Percentiles rank a stretch among this genome's conserved stretches.
These are phyloP conservation scores for Dermochelys coriacea DNA, from an alignment of 2,797 vertebrate species.

Conservation along the genomic window DNA sequence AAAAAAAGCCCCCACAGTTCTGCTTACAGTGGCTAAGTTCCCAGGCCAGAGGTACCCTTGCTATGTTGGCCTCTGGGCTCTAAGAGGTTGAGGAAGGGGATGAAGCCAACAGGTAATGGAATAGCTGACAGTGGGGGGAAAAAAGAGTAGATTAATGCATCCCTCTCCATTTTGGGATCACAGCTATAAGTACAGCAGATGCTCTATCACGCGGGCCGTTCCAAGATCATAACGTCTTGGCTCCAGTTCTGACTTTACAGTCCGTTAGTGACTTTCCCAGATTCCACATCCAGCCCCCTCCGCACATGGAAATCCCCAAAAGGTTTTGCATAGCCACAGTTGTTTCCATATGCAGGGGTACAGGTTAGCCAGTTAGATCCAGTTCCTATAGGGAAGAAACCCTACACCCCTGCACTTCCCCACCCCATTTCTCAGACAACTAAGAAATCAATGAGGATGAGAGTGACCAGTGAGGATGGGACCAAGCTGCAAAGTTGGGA, in stretches of 20 bases:
- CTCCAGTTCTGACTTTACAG: slow-evolving; percentile 14
- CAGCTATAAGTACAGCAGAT: not conserved
- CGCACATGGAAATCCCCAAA: not conserved
- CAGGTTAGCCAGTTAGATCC: not conserved
- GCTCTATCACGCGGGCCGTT: slow-evolving; percentile 7
- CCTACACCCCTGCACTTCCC: not conserved
- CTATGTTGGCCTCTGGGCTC: not conserved
- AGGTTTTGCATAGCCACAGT: not conserved
- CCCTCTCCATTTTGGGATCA: slow-evolving; percentile 23
- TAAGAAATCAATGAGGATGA: not conserved
- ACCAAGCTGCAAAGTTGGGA: not conserved
- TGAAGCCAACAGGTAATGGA: not conserved
- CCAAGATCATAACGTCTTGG: slow-evolving; percentile 6
- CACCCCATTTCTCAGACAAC: not conserved
- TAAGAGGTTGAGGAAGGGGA: not conserved
- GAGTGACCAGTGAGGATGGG: not conserved
- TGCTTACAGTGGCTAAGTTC: not conserved
- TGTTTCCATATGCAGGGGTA: not conserved
- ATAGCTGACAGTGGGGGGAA: not conserved
- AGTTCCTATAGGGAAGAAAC: not conserved
- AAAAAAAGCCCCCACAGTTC: not conserved
- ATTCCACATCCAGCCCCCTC: not conserved
- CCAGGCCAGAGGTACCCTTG: not conserved
- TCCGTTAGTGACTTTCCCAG: slow-evolving; percentile 25
- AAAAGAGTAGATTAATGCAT: not conserved